Conservation (phyloP, 2,888 invertebrate genomes). For the Cinara cedri region DNA sequence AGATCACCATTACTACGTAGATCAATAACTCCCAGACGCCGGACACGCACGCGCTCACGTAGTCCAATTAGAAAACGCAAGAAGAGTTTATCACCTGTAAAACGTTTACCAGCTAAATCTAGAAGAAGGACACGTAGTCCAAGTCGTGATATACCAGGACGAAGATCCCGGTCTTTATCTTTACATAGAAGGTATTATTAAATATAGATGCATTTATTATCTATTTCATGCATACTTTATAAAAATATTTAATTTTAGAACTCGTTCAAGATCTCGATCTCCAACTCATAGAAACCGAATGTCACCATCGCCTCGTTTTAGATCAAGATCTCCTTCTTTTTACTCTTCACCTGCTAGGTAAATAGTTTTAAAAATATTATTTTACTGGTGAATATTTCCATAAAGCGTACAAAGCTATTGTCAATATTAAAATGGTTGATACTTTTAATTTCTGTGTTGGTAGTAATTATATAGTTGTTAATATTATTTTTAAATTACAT, state of each 20-base stretch:
- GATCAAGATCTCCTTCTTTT: constrained; percentile 61
- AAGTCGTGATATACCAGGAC: constrained; percentile 37
- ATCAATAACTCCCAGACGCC: constrained; percentile 64
- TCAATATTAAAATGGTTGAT: no score
- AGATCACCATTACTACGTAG: constrained; percentile 59
- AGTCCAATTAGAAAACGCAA: constrained; percentile 50
- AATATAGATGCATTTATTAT: neutral
- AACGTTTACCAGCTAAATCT: constrained; percentile 35
- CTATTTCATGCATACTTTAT: neutral
- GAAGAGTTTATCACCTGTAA: constrained; percentile 43
- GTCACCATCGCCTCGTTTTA: constrained; percentile 51
- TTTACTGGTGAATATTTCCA: no score
- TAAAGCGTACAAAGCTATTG: no score
- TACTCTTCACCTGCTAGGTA: constrained; percentile 58
- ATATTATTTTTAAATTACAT: no score
- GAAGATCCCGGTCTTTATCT: constrained; percentile 49
- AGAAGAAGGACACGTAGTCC: constrained; percentile 51
- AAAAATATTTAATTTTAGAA: constrained; percentile 22
- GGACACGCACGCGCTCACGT: constrained; percentile 63
- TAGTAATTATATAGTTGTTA: no score
- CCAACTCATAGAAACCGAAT: constrained; percentile 45
- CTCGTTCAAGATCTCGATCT: constrained; percentile 51
- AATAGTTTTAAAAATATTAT: neutral
- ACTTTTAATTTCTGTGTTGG: no score
- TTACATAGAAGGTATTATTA: constrained; percentile 45